A percentile compares a stretch with the other conserved stretches of the same genome.
Conservation (phyloP, 1,140 invertebrate species). For the Chymomyza costata region DNA sequence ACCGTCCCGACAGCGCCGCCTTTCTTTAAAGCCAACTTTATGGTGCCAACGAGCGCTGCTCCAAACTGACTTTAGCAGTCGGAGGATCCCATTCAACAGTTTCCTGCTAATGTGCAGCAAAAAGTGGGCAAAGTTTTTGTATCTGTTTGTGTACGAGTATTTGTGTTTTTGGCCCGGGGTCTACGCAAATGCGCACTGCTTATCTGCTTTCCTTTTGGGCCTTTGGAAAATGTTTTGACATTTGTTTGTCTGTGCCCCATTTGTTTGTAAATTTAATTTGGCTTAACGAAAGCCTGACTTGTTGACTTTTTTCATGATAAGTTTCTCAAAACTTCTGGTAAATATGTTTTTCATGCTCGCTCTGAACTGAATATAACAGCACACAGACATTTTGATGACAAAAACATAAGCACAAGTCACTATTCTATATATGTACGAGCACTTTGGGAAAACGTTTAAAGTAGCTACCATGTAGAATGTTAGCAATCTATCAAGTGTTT, state of each 20-base stretch:
- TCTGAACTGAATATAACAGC: constrained; percentile 10
- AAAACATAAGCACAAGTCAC: not conserved
- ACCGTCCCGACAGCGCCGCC: no score
- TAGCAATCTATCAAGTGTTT: constrained; percentile 1
- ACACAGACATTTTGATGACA: not conserved
- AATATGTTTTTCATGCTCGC: constrained; percentile 45
- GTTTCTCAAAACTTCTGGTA: constrained; percentile 16
- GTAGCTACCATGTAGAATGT: no score
- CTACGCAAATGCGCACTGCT: constrained; percentile 41
- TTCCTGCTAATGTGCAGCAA: constrained; percentile 44
- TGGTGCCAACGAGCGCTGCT: no score
- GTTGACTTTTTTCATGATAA: constrained; percentile 34
- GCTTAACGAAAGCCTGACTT: constrained; percentile 45
- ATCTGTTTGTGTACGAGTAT: constrained; percentile 25
- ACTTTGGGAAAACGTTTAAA: no score
- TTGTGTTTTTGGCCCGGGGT: constrained; percentile 17
- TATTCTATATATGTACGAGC: not conserved
- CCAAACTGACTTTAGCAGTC: no score
- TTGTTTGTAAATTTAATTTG: constrained; percentile 72
- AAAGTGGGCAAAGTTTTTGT: constrained; percentile 32
- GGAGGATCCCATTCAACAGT: constrained; percentile 45
- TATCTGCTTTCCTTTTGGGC: constrained; percentile 32
- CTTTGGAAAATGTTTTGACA: not conserved
- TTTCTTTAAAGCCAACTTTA: constrained; percentile 50
- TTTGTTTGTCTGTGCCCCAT: constrained; percentile 59